phyloP scores from a whole-genome alignment of 2,113 vertebrate genomes.

The Struthio camelus region DNA sequence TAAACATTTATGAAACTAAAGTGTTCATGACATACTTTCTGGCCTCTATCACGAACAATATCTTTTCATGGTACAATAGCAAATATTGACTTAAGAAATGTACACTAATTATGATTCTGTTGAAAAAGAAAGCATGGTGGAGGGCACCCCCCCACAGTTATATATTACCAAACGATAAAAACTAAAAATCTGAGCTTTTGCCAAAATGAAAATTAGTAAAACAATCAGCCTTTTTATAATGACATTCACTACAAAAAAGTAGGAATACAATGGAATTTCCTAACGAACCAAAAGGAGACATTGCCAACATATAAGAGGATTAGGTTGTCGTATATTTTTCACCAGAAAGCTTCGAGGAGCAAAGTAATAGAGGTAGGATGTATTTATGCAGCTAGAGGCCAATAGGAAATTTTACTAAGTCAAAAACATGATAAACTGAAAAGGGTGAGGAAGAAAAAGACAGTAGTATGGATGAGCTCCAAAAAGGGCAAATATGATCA shows the following conservation, averaged over 20 bases:
- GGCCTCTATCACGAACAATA: background rate
- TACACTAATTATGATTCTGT: background rate
- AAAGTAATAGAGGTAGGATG: background rate
- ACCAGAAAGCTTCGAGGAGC: background rate
- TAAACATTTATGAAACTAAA: background rate
- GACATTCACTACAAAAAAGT: background rate
- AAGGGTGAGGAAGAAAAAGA: background rate
- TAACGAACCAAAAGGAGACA: background rate
- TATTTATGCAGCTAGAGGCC: background rate
- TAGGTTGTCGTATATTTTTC: background rate
- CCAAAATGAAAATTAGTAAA: background rate
- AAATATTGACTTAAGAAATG: background rate
- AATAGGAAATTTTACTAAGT: background rate
- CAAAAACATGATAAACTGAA: background rate
- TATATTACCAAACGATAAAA: background rate
- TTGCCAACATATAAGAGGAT: background rate
- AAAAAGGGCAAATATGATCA: background rate
- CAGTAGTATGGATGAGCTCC: fast-evolving
- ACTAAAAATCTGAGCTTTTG: background rate
- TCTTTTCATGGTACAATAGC: background rate
- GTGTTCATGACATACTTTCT: background rate
- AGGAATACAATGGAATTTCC: background rate
- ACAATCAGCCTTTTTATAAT: background rate
- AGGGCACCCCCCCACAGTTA: background rate
- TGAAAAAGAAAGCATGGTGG: background rate